Conservation (phyloP, 2,888 invertebrate species). For the Hypselothyrea guttata region DNA sequence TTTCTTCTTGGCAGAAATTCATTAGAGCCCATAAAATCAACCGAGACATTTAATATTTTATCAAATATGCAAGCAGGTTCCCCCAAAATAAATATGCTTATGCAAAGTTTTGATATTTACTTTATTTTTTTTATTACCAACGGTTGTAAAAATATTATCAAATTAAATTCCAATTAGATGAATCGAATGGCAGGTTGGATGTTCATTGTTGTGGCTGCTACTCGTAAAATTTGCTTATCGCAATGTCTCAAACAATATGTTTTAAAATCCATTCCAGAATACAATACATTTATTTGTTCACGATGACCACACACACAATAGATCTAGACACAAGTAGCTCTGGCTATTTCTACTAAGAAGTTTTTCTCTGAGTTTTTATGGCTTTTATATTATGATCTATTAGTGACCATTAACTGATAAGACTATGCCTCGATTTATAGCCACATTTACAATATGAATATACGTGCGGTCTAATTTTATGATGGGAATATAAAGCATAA, state of each 20-base stretch:
- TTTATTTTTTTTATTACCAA: conserved; percentile 30
- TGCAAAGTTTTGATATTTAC: conserved; percentile 23
- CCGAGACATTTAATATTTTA: conserved; percentile 36
- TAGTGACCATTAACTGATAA: conserved; percentile 66
- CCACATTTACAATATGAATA: conserved; percentile 2
- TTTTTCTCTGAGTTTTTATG: conserved; percentile 47
- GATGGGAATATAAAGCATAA: conserved; percentile 1
- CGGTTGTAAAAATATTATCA: conserved; percentile 60
- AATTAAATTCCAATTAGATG: conserved; percentile 67
- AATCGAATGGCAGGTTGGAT: conserved; percentile 38
- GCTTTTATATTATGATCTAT: conserved; percentile 63
- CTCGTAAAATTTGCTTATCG: conserved; percentile 61
- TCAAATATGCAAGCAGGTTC: conserved; percentile 28
- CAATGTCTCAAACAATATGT: conserved; percentile 30
- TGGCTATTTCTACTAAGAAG: not conserved
- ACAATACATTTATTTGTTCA: conserved; percentile 34
- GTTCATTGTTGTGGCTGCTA: conserved; percentile 22
- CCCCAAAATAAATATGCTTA: conserved; percentile 29
- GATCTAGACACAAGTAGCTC: conserved; percentile 32
- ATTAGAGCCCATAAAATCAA: conserved; percentile 56
- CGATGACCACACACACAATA: conserved; percentile 37
- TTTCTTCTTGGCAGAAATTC: conserved; percentile 36
- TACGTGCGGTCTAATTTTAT: conserved; percentile 1
- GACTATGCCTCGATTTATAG: conserved; percentile 11
- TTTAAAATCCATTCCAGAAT: conserved; percentile 34